These are phyloP conservation scores for Hyles euphorbiae DNA, from an alignment of 1,140 invertebrate genomes.

Conservation along the genomic window DNA sequence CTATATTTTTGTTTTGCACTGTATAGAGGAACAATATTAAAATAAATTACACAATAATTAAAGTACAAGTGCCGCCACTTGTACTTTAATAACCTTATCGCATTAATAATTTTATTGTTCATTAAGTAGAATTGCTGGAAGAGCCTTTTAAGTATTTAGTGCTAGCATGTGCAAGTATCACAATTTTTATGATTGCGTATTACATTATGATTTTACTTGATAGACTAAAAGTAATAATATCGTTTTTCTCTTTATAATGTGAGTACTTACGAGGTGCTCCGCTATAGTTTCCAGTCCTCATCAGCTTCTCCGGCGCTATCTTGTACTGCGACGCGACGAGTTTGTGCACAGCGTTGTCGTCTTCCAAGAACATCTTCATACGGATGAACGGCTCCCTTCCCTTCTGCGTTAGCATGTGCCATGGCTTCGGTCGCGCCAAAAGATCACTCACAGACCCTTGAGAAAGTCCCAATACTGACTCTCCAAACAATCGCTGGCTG, in stretches of 20 bases:
- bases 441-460: slow-evolving; percentile 97
- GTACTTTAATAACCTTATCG: too few species aligned
- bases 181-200: not conserved
- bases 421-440: slow-evolving; percentile 95
- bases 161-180: not conserved
- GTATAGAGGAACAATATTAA: too few species aligned
- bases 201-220: not conserved
- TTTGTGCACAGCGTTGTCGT: slow-evolving; percentile 97
- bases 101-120: too few species aligned
- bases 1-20: too few species aligned
- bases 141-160: not conserved
- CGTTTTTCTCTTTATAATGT: not conserved
- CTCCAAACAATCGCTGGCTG: slow-evolving; percentile 98
- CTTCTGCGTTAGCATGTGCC: slow-evolving; percentile 98
- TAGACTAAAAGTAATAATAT: not conserved
- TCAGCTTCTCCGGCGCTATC: slow-evolving; percentile 96
- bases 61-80: too few species aligned
- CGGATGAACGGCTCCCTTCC: slow-evolving; percentile 97
- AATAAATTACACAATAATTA: too few species aligned
- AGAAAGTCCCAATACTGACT: slow-evolving; percentile 96
- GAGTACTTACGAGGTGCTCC: slow-evolving; percentile 85
- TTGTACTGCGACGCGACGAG: slow-evolving; percentile 98
- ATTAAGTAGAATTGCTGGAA: too few species aligned
- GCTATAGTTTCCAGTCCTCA: slow-evolving; percentile 95
- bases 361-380: slow-evolving; percentile 98